Base-by-base conservation (phyloP, 1,140 invertebrate species). In the Whitmania pigra region DNA sequence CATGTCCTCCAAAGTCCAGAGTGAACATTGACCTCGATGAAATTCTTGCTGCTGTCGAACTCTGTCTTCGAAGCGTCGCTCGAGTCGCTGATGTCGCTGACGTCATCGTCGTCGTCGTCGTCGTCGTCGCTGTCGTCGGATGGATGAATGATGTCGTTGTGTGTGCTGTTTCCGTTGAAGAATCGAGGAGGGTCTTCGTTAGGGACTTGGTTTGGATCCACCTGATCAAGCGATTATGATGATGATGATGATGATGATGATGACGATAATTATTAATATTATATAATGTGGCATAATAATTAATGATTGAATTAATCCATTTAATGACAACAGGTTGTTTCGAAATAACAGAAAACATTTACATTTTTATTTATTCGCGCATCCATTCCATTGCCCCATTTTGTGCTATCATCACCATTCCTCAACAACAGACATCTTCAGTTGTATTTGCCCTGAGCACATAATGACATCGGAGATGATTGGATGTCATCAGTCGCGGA, bases 1-100 rank as follows among this genome's bases (percentile, higher is more conserved):
- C 69, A 70, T 13, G 69, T 53, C 49, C 69, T 20, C 69, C 69
- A 70, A 25, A 70, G 69, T 15, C 69, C 69, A 7, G 69, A 70
- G 25, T 70, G 69, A 2, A 70, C n/a, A 11, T 53, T 70, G 40
- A 49, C 69, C 18, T 63, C 29, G 29, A 63, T 31, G 57, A 63
- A 31, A 15, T 25, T 25, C 57, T 63, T 63, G 29, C 57, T 63
- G 22, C 57, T 31, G 29, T 63, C 57, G 29, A 63, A 63, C 18
- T 63, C 57, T 0, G 57, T 63, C 29, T 63, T 63, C 22, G 22
- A 22, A 22, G 22, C 22, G 57, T 63, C 22, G 22, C 29, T 63
- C 4, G 57, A 25, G 57, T 63, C 29, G 57, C 29, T 63, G 57
- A 63, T n/a, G 57, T 63, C 57, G 57, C 22, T n/a, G 57, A 22